A percentile compares a stretch with the other conserved stretches of the same genome.
These are phyloP conservation scores for Nomada ferruginata DNA, from an alignment of 2,888 invertebrate genomes.

Conservation along the genomic window DNA sequence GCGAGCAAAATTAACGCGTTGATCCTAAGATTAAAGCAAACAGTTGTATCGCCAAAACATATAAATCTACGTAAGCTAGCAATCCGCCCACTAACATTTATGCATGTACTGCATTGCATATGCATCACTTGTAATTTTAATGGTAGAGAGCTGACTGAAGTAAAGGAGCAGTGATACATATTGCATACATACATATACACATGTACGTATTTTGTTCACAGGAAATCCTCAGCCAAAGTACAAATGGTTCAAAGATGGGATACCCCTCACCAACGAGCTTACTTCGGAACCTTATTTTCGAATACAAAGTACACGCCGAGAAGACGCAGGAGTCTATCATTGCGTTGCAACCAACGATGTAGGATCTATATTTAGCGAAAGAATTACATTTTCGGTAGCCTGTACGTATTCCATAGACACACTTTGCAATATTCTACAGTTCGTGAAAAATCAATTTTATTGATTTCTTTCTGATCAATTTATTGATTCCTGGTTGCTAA, in stretches of 20 bases:
- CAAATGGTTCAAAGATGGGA: slow-evolving; percentile 95
- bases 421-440: too few relatives aligned
- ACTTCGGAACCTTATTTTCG: slow-evolving; percentile 91
- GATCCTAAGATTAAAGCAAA: not conserved
- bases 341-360: slow-evolving; percentile 96
- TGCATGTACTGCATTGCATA: not conserved
- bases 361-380: slow-evolving; percentile 96
- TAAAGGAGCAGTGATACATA: not conserved
- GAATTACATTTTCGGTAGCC: slow-evolving; percentile 94
- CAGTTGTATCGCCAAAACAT: not conserved
- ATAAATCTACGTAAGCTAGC: not conserved
- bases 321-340: slow-evolving; percentile 95
- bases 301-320: slow-evolving; percentile 91
- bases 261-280: slow-evolving; percentile 90
- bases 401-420: slow-evolving; percentile 86
- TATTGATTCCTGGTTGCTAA: too few relatives aligned
- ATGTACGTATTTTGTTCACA: slow-evolving; percentile 82
- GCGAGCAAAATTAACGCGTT: slow-evolving; percentile 26
- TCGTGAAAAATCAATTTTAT: too few relatives aligned
- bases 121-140: too few relatives aligned
- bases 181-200: too few relatives aligned
- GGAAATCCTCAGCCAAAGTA: slow-evolving; percentile 97
- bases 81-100: too few relatives aligned
- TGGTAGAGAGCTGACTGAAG: not conserved
- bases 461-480: too few relatives aligned